phyloP scores from a whole-genome alignment of 2,113 vertebrate species.

The Calidris pygmaea region DNA sequence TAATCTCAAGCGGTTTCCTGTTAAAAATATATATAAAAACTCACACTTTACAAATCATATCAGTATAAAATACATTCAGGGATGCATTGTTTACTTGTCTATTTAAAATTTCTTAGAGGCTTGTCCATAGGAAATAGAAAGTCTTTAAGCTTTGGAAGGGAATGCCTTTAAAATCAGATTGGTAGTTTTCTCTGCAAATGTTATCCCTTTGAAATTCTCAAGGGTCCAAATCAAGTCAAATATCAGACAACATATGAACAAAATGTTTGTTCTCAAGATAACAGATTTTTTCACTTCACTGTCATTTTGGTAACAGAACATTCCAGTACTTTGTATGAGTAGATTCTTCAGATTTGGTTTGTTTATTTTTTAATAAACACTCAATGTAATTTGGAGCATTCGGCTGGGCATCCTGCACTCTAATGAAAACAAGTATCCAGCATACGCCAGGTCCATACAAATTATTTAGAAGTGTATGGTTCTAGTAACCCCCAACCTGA shows the following conservation, averaged over 20 bases:
- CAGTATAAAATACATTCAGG: neutral
- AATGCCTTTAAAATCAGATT: neutral
- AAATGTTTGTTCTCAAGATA: neutral
- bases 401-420: neutral
- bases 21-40: constrained; percentile 12
- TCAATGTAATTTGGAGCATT: neutral
- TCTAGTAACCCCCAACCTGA: neutral
- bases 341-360: neutral
- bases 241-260: neutral
- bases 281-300: neutral
- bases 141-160: neutral
- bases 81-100: neutral
- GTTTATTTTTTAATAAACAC: neutral
- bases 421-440: neutral
- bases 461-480: neutral
- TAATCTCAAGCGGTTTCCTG: constrained; percentile 77
- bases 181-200: neutral
- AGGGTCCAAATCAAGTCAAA: neutral
- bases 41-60: neutral
- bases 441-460: neutral
- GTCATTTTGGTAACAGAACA: neutral
- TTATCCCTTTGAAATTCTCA: neutral
- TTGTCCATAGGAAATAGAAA: neutral
- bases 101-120: neutral
- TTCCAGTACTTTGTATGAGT: neutral